phyloP scores from a whole-genome alignment of 2,888 invertebrate species.

The Heliconius erato region DNA sequence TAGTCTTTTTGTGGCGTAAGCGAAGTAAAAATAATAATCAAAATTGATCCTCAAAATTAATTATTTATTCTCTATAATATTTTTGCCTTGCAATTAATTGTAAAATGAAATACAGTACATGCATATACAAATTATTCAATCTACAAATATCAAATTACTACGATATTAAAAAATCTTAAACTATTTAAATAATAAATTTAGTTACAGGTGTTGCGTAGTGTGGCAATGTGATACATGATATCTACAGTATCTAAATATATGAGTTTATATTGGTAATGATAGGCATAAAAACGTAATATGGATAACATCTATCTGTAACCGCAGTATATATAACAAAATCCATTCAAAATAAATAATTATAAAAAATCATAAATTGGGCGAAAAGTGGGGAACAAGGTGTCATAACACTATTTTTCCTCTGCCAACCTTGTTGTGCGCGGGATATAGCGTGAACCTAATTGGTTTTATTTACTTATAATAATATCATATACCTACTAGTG shows the following conservation, averaged over 20 bases:
- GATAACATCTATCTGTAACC: not conserved
- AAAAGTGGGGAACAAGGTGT: no score
- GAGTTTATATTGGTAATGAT: not conserved
- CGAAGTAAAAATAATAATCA: constrained; percentile 3
- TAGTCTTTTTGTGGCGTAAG: not conserved
- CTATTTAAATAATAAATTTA: no score
- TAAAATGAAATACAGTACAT: not conserved
- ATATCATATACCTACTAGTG: not conserved
- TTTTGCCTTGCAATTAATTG: not conserved
- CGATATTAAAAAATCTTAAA: no score
- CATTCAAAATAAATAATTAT: not conserved
- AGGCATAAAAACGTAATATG: not conserved
- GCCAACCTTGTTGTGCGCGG: no score
- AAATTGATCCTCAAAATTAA: constrained; percentile 2
- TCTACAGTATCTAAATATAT: not conserved
- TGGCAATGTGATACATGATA: no score
- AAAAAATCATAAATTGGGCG: not conserved
- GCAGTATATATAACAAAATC: not conserved
- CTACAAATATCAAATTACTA: not conserved
- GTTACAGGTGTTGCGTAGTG: no score
- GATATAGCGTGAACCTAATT: no score
- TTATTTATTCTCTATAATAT: not conserved
- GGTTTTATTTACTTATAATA: no score
- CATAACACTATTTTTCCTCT: no score
- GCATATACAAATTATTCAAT: not conserved